phyloP scores from a whole-genome alignment of 2,113 vertebrate species.

The Tamias sibiricus region DNA sequence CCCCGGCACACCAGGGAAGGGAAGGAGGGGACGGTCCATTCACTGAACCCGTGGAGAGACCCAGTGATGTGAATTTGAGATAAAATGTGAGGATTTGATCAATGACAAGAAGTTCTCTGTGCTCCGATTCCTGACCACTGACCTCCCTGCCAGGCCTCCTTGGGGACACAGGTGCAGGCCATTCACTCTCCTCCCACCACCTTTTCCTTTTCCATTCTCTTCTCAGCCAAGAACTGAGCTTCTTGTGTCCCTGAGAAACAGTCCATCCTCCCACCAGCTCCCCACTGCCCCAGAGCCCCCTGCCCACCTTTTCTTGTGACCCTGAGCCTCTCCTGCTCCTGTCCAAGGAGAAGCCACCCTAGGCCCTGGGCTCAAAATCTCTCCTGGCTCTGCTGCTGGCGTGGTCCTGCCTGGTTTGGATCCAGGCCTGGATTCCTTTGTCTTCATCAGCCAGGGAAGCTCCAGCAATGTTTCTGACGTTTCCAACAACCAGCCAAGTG shows the following conservation, averaged over 20 bases:
- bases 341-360: not conserved
- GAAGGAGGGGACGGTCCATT: not conserved
- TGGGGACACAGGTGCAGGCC: not conserved
- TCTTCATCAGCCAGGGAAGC: not conserved
- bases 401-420: not conserved
- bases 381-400: not conserved
- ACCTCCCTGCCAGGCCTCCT: too few species aligned
- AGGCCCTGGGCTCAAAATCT: not conserved
- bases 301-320: too few species aligned
- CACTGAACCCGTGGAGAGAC: too few species aligned
- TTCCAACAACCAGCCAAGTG: not conserved
- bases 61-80: not conserved
- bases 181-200: not conserved
- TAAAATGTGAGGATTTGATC: not conserved
- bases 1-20: not conserved
- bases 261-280: not conserved
- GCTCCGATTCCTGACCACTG: not conserved
- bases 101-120: not conserved
- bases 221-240: not conserved
- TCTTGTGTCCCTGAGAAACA: not conserved
- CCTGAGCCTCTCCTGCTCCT: too few species aligned
- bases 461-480: not conserved
- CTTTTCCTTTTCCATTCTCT: too few species aligned
- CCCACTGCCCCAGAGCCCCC: not conserved
- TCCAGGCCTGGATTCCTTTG: not conserved